Conservation (phyloP, 2,113 vertebrate species). For the Prinia subflava region DNA sequence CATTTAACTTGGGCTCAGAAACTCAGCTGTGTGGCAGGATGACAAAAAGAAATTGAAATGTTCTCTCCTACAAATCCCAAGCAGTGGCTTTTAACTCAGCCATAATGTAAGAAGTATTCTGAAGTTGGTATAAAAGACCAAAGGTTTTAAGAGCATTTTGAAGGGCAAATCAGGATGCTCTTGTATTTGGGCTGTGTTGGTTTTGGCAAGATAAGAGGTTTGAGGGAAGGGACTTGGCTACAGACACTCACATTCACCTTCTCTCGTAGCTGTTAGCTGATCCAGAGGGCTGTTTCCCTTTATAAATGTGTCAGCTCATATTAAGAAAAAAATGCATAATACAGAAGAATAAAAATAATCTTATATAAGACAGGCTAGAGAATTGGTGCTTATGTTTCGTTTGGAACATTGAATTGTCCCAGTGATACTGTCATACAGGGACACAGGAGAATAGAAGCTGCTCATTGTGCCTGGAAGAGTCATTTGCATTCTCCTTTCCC, state of each 20-base stretch:
- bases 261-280: not conserved
- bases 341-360: conserved; percentile 5
- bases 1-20: not conserved
- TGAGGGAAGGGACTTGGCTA: conserved; percentile 18
- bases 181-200: not conserved
- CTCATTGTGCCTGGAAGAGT: not conserved
- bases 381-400: not conserved
- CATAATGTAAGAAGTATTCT: not conserved
- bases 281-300: not conserved
- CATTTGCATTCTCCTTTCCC: not conserved
- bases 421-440: not conserved
- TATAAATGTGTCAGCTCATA: not conserved
- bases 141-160: not conserved
- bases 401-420: not conserved
- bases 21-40: not conserved
- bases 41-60: not conserved
- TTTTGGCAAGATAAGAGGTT: not conserved
- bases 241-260: not conserved
- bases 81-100: not conserved
- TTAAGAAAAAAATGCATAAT: conserved; percentile 10
- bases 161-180: not conserved
- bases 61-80: not conserved
- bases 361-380: not conserved
- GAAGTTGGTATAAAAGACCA: not conserved
- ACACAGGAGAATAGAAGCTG: not conserved